Evolutionary conservation across 2,888 invertebrate species (phyloP), one percentile per base, ranked within the genome.

Genomic region (Tetramorium bicarinatum): DNA sequence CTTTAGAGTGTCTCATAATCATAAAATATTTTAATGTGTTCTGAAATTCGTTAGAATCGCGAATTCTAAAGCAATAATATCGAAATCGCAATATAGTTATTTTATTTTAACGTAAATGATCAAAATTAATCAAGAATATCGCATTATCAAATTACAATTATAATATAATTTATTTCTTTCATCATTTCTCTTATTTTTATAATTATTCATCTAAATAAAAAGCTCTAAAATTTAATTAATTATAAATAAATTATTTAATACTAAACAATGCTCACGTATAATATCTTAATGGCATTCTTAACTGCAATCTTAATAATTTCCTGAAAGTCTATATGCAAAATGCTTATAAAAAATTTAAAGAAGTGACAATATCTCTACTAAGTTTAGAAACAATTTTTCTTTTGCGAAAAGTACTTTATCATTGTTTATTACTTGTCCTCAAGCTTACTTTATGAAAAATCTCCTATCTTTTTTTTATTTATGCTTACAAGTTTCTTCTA

Each of bases 371-470:
- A 25, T 25, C 64, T 41, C 13, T 25, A 44, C 25, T 7, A 66
- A 8, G 41, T 66, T 66, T 44, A 66, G 15, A 66, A 66, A 66
- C 8, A 66, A 66, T 66, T 66, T 66, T 44, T 66, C 64, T 66
- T 66, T 25, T 44, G 41, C 3, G 15, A 25, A 15, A 66, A 44
- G 3, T 44, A 66, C 44, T 66, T 66, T 8, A 15, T 66, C 64
- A 66, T 25, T 66, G 44, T 15, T 44, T 41, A 34, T 64, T 64
- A 62, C n/a, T 41, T 64, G 13, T 64, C 21, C 25, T 3, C 21
- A 8, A 44, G 25, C 25, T 66, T 66, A 38, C 8, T 41, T 44
- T 66, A 7, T 64, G 8, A 66, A 66, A 66, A 44, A 66, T 44
- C 21, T 13, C 25, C 44, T 64, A 15, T 66, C 41, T 44, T 66